phyloP scores from a whole-genome alignment of 2,888 invertebrate genomes.

The Orthosia incerta region DNA sequence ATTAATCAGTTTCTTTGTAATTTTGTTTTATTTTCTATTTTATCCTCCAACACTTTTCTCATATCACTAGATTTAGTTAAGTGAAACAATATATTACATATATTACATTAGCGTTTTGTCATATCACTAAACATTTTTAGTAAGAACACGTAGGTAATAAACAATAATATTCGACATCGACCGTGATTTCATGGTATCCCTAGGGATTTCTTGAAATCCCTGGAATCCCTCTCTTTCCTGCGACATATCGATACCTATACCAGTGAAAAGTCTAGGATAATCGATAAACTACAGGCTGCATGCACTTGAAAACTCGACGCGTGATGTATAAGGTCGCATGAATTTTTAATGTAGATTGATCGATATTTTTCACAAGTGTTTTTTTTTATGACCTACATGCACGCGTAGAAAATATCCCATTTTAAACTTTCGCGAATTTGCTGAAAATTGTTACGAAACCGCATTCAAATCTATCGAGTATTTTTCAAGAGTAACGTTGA shows the following conservation, averaged over 20 bases:
- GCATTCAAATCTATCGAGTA: slow-evolving; percentile 9
- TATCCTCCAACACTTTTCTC: no score
- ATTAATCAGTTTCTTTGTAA: no score
- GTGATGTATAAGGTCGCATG: background rate
- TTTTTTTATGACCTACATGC: slow-evolving; percentile 5
- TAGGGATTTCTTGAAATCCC: no score
- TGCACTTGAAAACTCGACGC: slow-evolving; percentile 2
- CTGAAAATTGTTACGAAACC: background rate
- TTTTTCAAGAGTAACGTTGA: background rate
- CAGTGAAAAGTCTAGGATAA: slow-evolving; percentile 10
- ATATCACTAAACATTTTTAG: no score
- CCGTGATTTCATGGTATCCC: no score
- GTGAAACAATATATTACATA: no score
- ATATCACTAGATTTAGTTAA: no score
- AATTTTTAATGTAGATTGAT: slow-evolving; percentile 24
- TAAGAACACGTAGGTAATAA: no score
- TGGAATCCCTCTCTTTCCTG: no score
- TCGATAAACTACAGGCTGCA: slow-evolving; percentile 29
- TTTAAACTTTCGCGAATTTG: background rate
- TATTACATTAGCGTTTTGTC: no score
- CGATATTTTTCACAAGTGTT: background rate
- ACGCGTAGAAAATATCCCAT: background rate
- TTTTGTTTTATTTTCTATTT: no score
- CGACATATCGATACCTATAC: background rate
- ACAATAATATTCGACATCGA: no score